These are phyloP conservation scores for Sciurus vulgaris DNA, from an alignment of 2,797 vertebrate species.

Conservation along the genomic window DNA sequence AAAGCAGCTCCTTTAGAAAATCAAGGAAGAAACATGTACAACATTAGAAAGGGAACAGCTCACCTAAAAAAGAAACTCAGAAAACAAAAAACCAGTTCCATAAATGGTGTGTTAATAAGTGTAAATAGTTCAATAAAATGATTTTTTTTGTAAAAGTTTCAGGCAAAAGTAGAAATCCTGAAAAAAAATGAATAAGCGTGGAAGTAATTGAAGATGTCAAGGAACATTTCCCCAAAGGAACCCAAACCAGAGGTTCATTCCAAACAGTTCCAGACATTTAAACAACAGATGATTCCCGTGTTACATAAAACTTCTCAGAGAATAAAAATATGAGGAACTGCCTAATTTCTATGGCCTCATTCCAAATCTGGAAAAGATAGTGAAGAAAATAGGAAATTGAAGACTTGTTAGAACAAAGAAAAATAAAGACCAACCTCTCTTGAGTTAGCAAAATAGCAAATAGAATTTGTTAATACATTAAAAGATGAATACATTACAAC, in stretches of 20 bases:
- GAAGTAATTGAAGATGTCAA: background rate
- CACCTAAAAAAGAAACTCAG: background rate
- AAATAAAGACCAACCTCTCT: background rate
- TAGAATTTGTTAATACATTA: background rate
- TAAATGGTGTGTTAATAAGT: background rate
- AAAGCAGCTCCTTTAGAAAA: background rate
- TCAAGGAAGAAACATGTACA: background rate
- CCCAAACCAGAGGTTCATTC: background rate
- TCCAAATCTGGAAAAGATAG: background rate
- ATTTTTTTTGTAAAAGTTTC: background rate
- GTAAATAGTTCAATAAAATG: background rate
- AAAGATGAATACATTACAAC: background rate
- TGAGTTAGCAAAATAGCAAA: background rate
- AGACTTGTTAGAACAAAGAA: background rate
- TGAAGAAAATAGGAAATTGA: background rate
- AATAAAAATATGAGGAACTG: background rate
- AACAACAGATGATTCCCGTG: background rate
- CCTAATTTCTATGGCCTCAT: background rate
- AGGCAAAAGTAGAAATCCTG: background rate
- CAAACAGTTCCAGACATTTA: background rate
- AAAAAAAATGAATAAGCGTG: background rate
- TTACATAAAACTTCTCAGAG: constrained; percentile 25
- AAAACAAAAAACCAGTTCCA: background rate
- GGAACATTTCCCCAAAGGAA: background rate
- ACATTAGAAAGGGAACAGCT: background rate